Evolutionary conservation across 1,140 invertebrate genomes (phyloP), one percentile per base, ranked within the genome.

Genomic region (Armadillidium nasatum): DNA sequence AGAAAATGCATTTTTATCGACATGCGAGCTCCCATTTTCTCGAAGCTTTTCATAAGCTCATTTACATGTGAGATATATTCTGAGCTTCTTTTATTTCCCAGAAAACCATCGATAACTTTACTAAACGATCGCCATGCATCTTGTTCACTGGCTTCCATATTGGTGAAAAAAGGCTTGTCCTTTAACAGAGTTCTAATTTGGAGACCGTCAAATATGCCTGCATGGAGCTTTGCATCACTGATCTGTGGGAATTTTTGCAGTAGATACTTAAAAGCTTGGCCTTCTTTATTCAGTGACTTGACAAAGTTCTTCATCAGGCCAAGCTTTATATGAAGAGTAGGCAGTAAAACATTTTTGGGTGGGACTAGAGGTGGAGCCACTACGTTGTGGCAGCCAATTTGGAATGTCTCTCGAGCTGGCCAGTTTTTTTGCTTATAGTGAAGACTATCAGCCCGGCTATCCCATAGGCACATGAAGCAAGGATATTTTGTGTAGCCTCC

Each of bases 221-320:
- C 33, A 33, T 33, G 33, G 33, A 33, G 33, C 33, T 33, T 33
- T n/a, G 60, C 60, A 66, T 66, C 60, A 66, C 60, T n/a, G 60
- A 66, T 66, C 1, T 66, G 60, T 66, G 60, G 60, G 60, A 66
- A 66, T 66, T 66, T 66, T 66, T 66, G 60, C 60, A 66, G 60
- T 66, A 66, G 60, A 66, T 66, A 66, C 60, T 1, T 66, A 66
- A 66, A 66, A 66, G 60, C 60, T 66, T 66, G 21, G 33, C 33
- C 33, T 33, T 33, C 33, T 33, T 33, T 33, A 33, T 33, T 33
- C 33, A 33, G 33, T 33, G 33, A 1, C 6, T 33, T 33, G 33
- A 33, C 33, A 33, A 33, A 33, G 33, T 33, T 33, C 33, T 33
- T 33, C 33, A 33, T 33, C 33, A 33, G 33, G 33, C 33, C 33